A percentile compares a stretch with the other conserved stretches of the same genome.
Conservation (phyloP, 2,113 vertebrate genomes). For the Sapayoa aenigma region DNA sequence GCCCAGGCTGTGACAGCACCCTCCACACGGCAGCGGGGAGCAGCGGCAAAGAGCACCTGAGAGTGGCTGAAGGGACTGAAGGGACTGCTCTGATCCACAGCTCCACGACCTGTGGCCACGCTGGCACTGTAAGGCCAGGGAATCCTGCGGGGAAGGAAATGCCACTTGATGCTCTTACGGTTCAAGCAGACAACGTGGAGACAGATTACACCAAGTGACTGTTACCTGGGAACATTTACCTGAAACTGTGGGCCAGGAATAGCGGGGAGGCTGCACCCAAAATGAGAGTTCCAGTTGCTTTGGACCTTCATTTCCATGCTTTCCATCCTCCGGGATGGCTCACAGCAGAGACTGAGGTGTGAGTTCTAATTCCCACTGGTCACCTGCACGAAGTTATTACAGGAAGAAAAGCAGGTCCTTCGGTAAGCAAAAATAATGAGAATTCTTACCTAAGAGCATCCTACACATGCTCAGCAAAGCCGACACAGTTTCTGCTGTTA, state of each 20-base stretch:
- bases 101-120: neutral
- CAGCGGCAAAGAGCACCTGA: neutral
- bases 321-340: neutral
- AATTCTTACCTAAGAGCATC: neutral
- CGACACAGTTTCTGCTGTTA: neutral
- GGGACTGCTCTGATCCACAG: neutral
- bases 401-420: neutral
- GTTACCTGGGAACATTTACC: neutral
- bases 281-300: neutral
- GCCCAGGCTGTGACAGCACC: neutral
- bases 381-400: neutral
- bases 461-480: neutral
- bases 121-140: neutral
- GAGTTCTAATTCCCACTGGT: neutral
- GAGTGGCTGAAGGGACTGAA: neutral
- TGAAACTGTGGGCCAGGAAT: neutral
- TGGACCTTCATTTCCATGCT: neutral
- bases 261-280: neutral
- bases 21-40: neutral
- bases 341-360: neutral
- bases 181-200: neutral
- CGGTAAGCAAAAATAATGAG: neutral
- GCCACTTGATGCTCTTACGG: neutral
- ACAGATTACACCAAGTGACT: neutral
- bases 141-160: neutral